Conservation (phyloP, 2,113 vertebrate genomes). For the Calidris pygmaea region DNA sequence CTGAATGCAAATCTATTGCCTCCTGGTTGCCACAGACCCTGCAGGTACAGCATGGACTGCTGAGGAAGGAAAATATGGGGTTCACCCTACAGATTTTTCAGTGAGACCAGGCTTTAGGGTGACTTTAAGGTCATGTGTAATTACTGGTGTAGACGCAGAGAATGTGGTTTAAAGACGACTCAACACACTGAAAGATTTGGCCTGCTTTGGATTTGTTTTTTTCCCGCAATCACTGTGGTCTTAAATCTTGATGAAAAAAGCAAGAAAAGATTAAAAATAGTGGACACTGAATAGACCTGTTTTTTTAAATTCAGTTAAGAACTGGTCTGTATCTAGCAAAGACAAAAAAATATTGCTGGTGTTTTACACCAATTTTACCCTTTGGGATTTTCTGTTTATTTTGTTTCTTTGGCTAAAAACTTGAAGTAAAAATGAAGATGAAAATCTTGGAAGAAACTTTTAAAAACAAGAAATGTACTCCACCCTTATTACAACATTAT, state of each 20-base stretch:
- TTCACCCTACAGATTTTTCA: neutral
- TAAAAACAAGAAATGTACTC: constrained; percentile 53
- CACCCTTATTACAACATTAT: constrained; percentile 69
- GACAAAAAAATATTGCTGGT: neutral
- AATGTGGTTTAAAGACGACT: neutral
- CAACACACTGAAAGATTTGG: neutral
- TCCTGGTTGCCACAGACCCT: neutral
- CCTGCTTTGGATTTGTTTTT: neutral
- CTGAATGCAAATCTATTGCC: neutral
- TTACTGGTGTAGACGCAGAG: neutral
- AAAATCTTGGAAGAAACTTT: constrained; percentile 65
- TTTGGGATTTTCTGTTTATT: constrained; percentile 57
- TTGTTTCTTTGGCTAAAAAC: constrained; percentile 62
- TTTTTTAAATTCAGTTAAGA: neutral
- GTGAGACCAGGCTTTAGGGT: neutral
- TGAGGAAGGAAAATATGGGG: neutral
- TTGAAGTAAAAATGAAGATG: constrained; percentile 62
- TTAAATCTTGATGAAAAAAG: neutral
- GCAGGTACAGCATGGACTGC: neutral
- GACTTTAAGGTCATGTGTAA: neutral
- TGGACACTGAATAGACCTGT: neutral
- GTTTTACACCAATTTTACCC: constrained; percentile 26
- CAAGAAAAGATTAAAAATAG: neutral
- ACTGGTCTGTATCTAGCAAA: neutral
- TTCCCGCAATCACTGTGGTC: neutral